phyloP scores from a whole-genome alignment of 1,140 invertebrate genomes.

The Oryzaephilus surinamensis region DNA sequence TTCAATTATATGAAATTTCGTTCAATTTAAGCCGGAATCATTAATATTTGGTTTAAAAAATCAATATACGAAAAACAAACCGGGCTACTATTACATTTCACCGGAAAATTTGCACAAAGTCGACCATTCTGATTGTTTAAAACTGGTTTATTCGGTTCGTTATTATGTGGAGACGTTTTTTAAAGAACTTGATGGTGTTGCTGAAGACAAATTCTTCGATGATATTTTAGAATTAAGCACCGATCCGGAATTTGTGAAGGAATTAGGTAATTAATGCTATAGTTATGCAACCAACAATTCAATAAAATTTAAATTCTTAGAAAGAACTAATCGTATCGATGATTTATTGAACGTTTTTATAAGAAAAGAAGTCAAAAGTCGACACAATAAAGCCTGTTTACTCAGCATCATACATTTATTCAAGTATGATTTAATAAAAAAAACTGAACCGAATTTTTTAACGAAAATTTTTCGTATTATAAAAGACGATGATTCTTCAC shows the following conservation, averaged over 20 bases:
- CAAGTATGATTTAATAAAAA: constrained; percentile 17
- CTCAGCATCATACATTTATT: constrained; percentile 24
- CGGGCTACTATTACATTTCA: too few species aligned
- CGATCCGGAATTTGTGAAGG: constrained; percentile 7
- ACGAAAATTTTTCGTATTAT: constrained; percentile 20
- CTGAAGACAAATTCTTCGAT: constrained; percentile 1
- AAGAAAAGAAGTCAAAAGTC: constrained; percentile 8
- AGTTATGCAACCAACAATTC: background rate
- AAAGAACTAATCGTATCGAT: constrained; percentile 9
- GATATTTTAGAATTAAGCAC: constrained; percentile 4
- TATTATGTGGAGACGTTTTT: constrained; percentile 16
- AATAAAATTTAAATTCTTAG: constrained; percentile 5
- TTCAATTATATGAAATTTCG: constrained; percentile 1
- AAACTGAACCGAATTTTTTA: constrained; percentile 16
- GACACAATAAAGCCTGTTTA: constrained; percentile 19
- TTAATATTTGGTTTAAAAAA: too few species aligned
- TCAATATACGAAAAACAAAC: too few species aligned
- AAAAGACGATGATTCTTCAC: constrained; percentile 10
- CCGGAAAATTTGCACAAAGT: constrained; percentile 20
- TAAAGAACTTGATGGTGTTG: constrained; percentile 10
- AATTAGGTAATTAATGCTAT: constrained; percentile 1
- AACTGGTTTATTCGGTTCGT: constrained; percentile 23
- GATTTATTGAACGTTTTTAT: constrained; percentile 16
- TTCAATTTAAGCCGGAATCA: background rate
- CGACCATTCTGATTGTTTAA: constrained; percentile 22